Conservation (phyloP, 2,888 invertebrate genomes). For the Bibio marci region DNA sequence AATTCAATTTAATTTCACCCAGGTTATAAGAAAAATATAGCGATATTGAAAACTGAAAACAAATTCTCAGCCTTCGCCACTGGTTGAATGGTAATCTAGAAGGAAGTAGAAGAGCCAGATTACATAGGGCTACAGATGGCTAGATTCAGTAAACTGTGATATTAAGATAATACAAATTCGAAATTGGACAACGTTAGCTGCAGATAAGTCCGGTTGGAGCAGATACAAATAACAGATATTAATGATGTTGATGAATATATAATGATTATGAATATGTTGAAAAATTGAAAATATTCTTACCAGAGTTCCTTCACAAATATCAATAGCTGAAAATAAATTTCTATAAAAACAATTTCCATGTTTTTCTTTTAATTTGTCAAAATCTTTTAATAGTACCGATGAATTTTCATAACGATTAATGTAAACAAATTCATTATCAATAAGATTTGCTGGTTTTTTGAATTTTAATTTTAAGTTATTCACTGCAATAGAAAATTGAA, state of each 20-base stretch:
- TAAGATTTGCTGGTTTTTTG: slow-evolving; percentile 23
- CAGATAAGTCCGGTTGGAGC: no score
- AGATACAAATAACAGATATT: slow-evolving; percentile 2
- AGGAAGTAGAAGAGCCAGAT: no score
- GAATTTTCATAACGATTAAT: slow-evolving; percentile 27
- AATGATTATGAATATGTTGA: slow-evolving; percentile 1
- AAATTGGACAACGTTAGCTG: no score
- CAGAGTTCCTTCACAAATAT: slow-evolving; percentile 27
- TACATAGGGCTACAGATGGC: no score
- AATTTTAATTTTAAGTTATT: slow-evolving; percentile 14
- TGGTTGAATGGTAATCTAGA: no score
- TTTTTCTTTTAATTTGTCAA: slow-evolving; percentile 22
- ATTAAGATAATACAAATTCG: no score
- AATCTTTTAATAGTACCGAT: slow-evolving; percentile 26
- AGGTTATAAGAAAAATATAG: no score
- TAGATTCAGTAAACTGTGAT: no score
- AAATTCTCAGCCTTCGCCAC: no score
- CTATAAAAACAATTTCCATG: slow-evolving; percentile 28
- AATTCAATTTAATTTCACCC: no score
- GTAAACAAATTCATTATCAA: slow-evolving; percentile 29
- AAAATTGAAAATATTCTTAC: slow-evolving; percentile 16
- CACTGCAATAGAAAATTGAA: background rate
- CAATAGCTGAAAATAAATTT: slow-evolving; percentile 27
- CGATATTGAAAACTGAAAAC: no score
- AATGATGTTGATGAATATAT: background rate